Base-by-base conservation (phyloP, 2,888 invertebrate genomes). In the Parnassius smintheus region DNA sequence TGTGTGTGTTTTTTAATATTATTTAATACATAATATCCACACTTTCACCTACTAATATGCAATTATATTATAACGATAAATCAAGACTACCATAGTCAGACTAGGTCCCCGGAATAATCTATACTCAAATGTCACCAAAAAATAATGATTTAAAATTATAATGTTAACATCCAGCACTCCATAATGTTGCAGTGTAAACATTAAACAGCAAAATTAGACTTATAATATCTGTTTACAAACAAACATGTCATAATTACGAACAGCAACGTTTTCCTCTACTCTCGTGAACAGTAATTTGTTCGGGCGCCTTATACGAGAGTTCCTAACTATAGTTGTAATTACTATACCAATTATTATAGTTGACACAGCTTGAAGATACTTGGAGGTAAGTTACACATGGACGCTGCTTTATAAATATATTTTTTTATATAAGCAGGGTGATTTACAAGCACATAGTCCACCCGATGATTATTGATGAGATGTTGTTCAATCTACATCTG, bases 271-370 rank as follows among this genome's bases (percentile, higher is more conserved):
- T 44, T 51, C 49, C 48, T 22, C 42, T 25, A 22, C 42, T 53
- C 48, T 45, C 13, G 57, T 9, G 57, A 59, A 53, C 63, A 59
- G 70, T 76, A 72, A 76, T 69, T 72, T 65, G 66, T 65, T 61
- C 52, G 61, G 44, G 67, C 68, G 65, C 66, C 69, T 65, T 66
- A 62, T 54, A 63, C 62, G 62, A 65, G 68, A 75, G 72, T 73
- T 76, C 45, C 56, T 61, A 72, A 66, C 69, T 73, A 61, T 71
- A 71, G 74, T 72, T 70, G 70, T 74, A 73, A 74, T 76, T 73
- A 73, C 71, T 65, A 68, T 61, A 67, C 67, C 75, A 70, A 75
- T 78, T 70, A 80, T 77, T 79, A 77, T 77, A 72, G 79, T 75
- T 76, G 76, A 75, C 77, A 73, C 72, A 75, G 74, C 74, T 71